A percentile compares a stretch with the other conserved stretches of the same genome.
Conservation (phyloP, 2,888 invertebrate genomes). For the Cyaniris semiargus region DNA sequence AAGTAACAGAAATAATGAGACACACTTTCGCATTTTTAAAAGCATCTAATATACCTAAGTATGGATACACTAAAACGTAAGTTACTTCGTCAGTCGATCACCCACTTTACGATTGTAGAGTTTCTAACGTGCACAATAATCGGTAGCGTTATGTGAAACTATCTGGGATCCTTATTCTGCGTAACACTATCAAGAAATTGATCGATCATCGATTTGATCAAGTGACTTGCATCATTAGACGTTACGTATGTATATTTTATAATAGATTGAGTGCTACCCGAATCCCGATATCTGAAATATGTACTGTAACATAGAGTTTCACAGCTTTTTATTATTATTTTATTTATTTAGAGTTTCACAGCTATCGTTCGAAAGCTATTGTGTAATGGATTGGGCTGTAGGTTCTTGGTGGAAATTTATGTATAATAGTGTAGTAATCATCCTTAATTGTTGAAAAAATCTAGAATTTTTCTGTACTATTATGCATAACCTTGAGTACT, state of each 20-base stretch:
- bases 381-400: not conserved
- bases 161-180: not conserved
- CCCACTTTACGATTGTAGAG: not conserved
- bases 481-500: too few relatives aligned
- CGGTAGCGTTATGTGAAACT: not conserved
- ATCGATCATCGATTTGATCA: not conserved
- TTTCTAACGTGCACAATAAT: not conserved
- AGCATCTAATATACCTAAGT: too few relatives aligned
- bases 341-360: not conserved
- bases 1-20: too few relatives aligned
- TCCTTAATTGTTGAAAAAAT: too few relatives aligned
- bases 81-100: not conserved
- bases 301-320: not conserved
- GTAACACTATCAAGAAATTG: not conserved
- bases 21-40: too few relatives aligned
- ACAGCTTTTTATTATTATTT: too few relatives aligned
- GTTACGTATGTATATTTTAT: not conserved
- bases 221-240: not conserved
- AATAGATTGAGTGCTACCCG: not conserved
- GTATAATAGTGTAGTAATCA: too few relatives aligned
- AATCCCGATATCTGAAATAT: not conserved
- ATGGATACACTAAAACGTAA: too few relatives aligned
- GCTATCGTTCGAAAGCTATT: not conserved
- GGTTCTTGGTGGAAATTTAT: not conserved
- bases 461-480: too few relatives aligned